These are phyloP conservation scores for Pantherophis guttatus DNA, from an alignment of 2,113 vertebrate genomes.

Conservation along the genomic window DNA sequence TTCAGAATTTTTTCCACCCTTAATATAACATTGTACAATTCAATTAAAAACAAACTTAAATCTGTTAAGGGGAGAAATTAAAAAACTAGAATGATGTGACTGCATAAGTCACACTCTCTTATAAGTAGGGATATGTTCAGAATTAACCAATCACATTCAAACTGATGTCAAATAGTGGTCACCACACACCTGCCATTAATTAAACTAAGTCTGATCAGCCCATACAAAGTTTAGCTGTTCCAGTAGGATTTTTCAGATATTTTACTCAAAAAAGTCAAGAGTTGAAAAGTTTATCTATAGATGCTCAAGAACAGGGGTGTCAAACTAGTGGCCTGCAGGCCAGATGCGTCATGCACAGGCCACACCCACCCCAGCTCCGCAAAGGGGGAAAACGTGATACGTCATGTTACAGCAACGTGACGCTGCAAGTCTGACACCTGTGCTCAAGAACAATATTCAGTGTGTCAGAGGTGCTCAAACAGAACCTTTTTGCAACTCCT, in stretches of 20 bases:
- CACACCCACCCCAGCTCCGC: no score
- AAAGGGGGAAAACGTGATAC: no score
- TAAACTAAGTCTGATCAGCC: no score
- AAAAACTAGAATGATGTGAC: not conserved
- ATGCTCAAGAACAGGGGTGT: not conserved
- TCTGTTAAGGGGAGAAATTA: not conserved
- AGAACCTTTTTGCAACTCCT: not conserved
- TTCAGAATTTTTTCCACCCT: not conserved
- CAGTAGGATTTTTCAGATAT: no score
- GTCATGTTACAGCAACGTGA: no score
- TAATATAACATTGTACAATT: not conserved
- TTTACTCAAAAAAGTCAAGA: not conserved
- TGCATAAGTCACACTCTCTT: not conserved
- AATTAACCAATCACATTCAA: not conserved
- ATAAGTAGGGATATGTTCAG: not conserved
- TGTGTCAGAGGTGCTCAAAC: not conserved
- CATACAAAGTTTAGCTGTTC: no score
- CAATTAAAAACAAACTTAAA: not conserved
- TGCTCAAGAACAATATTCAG: not conserved
- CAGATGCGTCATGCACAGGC: no score
- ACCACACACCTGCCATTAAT: no score
- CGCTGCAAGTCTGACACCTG: no score
- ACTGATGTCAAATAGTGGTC: no score
- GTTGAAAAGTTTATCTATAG: not conserved
- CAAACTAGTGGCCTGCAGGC: no score